Evolutionary conservation across 37 sponge, comb jelly and placozoan species (phyloP).

Genomic region (Agelas oroides): DNA sequence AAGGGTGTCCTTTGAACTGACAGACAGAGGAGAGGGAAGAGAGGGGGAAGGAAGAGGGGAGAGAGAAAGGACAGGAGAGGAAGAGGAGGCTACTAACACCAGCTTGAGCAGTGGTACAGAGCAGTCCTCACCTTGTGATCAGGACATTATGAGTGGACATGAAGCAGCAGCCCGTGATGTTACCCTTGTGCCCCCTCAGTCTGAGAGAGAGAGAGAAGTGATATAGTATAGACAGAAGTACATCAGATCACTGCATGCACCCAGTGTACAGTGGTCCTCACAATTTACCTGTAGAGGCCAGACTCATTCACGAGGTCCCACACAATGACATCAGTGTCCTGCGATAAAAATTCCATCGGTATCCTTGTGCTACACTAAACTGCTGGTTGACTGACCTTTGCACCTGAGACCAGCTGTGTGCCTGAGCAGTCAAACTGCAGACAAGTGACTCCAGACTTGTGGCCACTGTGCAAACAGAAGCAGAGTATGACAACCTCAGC

Average conservation of each 20-base stretch:
- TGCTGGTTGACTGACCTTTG: slow-evolving; percentile 51
- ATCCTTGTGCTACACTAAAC: not conserved
- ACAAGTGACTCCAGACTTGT: slow-evolving; percentile 83
- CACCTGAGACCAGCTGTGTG: slow-evolving; percentile 86
- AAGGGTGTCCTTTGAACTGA: slow-evolving; percentile 88
- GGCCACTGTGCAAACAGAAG: slow-evolving; percentile 71
- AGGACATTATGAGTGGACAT: slow-evolving; percentile 58
- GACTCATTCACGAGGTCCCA: slow-evolving; percentile 91
- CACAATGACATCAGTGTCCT: slow-evolving; percentile 90
- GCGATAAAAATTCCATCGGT: too few relatives aligned
- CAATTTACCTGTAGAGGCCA: slow-evolving; percentile 81
- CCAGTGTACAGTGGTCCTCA: too few relatives aligned
- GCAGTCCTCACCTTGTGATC: slow-evolving; percentile 76
- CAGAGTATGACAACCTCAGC: too few relatives aligned
- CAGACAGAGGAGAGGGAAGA: too few relatives aligned
- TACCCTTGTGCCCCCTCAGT: slow-evolving; percentile 91
- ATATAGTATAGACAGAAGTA: too few relatives aligned
- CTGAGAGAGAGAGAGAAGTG: too few relatives aligned
- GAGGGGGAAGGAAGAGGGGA: too few relatives aligned
- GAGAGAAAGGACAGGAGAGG: not conserved
- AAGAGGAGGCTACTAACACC: not conserved
- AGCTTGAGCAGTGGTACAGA: not conserved
- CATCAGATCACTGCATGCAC: too few relatives aligned
- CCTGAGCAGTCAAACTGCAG: slow-evolving; percentile 64
- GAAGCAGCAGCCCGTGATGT: slow-evolving; percentile 74